Conservation (phyloP, 2,888 invertebrate genomes). For the Sphinx pinastri region DNA sequence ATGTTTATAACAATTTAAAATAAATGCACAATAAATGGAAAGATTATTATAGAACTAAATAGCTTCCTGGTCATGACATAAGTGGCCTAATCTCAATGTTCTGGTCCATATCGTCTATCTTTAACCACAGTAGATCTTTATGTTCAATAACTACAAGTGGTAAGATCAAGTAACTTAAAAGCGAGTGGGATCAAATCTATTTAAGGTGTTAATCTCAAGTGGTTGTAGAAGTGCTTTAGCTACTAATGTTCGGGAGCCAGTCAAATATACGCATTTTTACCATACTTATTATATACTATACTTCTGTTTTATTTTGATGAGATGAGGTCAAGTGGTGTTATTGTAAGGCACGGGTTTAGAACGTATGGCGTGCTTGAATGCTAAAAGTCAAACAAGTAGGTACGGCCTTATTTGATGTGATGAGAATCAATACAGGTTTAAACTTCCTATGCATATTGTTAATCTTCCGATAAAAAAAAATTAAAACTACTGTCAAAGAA, state of each 20-base stretch:
- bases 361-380: no score
- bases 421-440: no score
- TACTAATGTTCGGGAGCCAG: slow-evolving; percentile 66
- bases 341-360: background rate
- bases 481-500: no score
- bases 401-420: no score
- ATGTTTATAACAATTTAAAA: no score
- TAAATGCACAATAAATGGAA: no score
- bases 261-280: slow-evolving; percentile 40
- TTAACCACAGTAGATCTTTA: slow-evolving; percentile 33
- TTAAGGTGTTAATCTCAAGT: slow-evolving; percentile 79
- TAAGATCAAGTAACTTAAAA: slow-evolving; percentile 68
- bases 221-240: slow-evolving; percentile 46
- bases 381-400: no score
- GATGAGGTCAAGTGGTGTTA: background rate
- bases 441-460: no score
- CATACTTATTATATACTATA: background rate
- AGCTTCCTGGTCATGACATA: slow-evolving; percentile 30
- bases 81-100: slow-evolving; percentile 32
- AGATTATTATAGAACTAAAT: background rate
- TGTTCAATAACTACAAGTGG: slow-evolving; percentile 64
- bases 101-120: slow-evolving; percentile 40
- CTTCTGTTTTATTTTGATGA: background rate
- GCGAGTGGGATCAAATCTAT: slow-evolving; percentile 64
- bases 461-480: no score